Evolutionary conservation across 1,140 invertebrate genomes (phyloP).

Genomic region (Pseudomyrmex pallidus): DNA sequence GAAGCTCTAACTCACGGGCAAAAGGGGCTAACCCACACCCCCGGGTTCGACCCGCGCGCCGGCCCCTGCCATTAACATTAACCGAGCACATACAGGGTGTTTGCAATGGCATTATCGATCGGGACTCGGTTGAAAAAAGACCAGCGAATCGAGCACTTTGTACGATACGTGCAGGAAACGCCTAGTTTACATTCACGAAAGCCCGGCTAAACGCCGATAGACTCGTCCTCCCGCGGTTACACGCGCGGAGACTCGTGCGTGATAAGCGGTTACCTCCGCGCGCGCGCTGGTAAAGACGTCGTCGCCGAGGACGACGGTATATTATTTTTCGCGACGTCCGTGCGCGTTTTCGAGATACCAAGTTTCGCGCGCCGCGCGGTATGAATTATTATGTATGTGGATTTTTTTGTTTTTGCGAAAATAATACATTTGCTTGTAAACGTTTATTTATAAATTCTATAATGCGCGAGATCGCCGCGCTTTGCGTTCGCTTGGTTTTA

Average conservation of each 20-base stretch:
- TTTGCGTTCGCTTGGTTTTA: background rate
- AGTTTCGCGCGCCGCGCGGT: background rate
- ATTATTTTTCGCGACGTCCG: slow-evolving; percentile 43
- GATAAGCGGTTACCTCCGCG: slow-evolving; percentile 38
- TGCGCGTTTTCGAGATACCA: background rate
- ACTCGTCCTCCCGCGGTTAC: slow-evolving; percentile 66
- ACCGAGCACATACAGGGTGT: slow-evolving; percentile 76
- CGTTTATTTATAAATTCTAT: background rate
- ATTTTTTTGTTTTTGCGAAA: no score
- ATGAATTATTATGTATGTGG: background rate
- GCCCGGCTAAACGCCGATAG: slow-evolving; percentile 73
- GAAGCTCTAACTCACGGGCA: slow-evolving; percentile 80
- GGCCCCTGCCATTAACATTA: slow-evolving; percentile 80
- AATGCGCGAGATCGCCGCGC: background rate
- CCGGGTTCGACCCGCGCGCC: slow-evolving; percentile 63
- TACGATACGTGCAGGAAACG: slow-evolving; percentile 73
- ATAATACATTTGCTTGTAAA: no score
- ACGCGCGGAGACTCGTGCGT: slow-evolving; percentile 37
- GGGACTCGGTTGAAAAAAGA: slow-evolving; percentile 70
- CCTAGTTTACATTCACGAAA: slow-evolving; percentile 76
- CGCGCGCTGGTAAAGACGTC: slow-evolving; percentile 59
- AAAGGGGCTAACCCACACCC: slow-evolving; percentile 67
- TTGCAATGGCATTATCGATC: slow-evolving; percentile 79
- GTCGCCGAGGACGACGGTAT: slow-evolving; percentile 42
- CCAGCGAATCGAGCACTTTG: slow-evolving; percentile 75